Conservation (phyloP, 2,888 invertebrate species). For the Merodon equestris region DNA sequence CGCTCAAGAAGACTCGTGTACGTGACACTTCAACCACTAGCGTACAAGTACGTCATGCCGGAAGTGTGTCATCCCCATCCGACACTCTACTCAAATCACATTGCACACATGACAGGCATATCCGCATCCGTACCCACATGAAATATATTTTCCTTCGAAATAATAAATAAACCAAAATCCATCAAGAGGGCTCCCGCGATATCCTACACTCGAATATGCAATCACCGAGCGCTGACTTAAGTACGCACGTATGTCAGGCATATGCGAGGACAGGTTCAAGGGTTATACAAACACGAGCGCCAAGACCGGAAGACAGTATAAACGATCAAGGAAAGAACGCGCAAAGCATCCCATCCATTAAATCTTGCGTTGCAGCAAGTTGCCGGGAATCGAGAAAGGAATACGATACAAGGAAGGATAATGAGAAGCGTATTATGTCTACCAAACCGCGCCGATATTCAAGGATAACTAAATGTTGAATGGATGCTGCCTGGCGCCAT, state of each 20-base stretch:
- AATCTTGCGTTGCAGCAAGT: too few species aligned
- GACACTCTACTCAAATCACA: too few species aligned
- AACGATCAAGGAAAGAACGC: too few species aligned
- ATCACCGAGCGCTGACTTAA: slow-evolving; percentile 37
- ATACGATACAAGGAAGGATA: too few species aligned
- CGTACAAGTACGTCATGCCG: too few species aligned
- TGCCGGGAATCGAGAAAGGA: too few species aligned
- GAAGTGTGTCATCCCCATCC: too few species aligned
- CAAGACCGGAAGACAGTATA: neutral
- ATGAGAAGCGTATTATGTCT: neutral
- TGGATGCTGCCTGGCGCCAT: slow-evolving; percentile 32
- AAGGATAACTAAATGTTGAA: slow-evolving; percentile 41
- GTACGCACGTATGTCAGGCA: neutral
- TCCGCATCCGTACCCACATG: too few species aligned
- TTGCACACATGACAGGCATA: too few species aligned
- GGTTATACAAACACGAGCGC: slow-evolving; percentile 37
- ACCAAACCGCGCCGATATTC: slow-evolving; percentile 29
- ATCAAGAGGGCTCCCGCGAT: slow-evolving; percentile 27
- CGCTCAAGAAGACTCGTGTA: too few species aligned
- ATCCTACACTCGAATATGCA: slow-evolving; percentile 33
- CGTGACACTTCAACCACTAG: too few species aligned
- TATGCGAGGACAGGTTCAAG: slow-evolving; percentile 26
- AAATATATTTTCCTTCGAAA: slow-evolving; percentile 19
- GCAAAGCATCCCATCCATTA: too few species aligned
- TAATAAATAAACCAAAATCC: slow-evolving; percentile 58